Percentiles rank a stretch among this genome's conserved stretches.
phyloP scores from a whole-genome alignment of 2,888 invertebrate genomes.

The Serrognathus titanus region DNA sequence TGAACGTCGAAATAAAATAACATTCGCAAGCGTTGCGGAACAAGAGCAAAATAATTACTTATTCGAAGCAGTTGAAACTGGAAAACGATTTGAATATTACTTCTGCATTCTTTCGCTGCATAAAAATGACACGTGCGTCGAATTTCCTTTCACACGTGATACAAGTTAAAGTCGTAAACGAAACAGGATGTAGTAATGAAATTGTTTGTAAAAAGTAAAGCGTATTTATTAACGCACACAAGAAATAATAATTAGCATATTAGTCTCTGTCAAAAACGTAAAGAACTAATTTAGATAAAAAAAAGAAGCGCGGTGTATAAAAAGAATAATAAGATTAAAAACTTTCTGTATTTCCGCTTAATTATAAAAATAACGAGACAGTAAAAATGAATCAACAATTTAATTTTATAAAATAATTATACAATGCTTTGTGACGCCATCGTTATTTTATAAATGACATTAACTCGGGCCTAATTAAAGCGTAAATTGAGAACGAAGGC shows the following conservation, averaged over 20 bases:
- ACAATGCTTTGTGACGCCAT: slow-evolving; percentile 35
- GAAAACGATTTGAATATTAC: no score
- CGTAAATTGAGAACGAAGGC: slow-evolving; percentile 42
- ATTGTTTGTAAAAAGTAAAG: slow-evolving; percentile 3
- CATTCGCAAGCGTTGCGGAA: no score
- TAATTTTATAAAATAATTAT: slow-evolving; percentile 17
- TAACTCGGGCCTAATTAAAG: slow-evolving; percentile 37
- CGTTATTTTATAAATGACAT: slow-evolving; percentile 31
- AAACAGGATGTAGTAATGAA: no score
- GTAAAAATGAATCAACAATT: slow-evolving; percentile 18
- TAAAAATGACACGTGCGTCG: no score
- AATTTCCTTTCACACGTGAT: no score
- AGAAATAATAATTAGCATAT: slow-evolving; percentile 5
- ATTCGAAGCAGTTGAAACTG: no score
- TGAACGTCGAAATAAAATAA: no score
- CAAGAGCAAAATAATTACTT: no score
- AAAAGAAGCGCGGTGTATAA: neutral
- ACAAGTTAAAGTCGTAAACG: no score
- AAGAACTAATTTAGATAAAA: neutral
- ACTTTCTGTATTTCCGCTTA: slow-evolving; percentile 17
- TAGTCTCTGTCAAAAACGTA: slow-evolving; percentile 1
- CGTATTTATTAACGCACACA: slow-evolving; percentile 2
- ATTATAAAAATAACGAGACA: slow-evolving; percentile 16
- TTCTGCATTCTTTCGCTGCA: no score
- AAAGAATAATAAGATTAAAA: neutral